phyloP scores from a whole-genome alignment of 2,888 invertebrate species.

The Polymixis flavicincta region DNA sequence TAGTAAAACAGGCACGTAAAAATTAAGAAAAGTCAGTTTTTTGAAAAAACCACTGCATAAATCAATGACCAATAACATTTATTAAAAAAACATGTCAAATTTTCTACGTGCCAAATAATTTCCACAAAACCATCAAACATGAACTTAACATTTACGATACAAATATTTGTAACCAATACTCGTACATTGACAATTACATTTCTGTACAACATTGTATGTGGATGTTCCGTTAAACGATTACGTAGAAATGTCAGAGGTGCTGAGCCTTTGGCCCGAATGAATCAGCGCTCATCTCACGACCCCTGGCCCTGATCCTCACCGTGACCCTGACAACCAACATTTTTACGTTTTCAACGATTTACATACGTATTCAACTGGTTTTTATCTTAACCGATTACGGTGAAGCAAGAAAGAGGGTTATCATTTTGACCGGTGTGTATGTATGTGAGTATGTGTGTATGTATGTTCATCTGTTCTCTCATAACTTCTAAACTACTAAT shows the following conservation, averaged over 20 bases:
- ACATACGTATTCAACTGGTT: conserved; percentile 44
- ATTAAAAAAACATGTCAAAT: not conserved
- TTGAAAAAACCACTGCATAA: too few species aligned
- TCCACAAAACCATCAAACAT: conserved; percentile 14
- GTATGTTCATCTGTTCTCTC: too few species aligned
- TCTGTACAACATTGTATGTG: conserved; percentile 57
- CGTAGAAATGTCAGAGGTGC: conserved; percentile 71
- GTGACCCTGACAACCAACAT: conserved; percentile 68
- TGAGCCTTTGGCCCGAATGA: conserved; percentile 74
- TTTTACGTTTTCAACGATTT: conserved; percentile 68
- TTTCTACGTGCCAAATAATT: conserved; percentile 23
- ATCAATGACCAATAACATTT: too few species aligned
- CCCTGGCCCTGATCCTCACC: conserved; percentile 73
- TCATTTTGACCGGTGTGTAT: too few species aligned
- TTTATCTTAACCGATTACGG: conserved; percentile 8
- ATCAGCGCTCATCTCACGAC: conserved; percentile 76
- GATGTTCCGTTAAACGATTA: conserved; percentile 66
- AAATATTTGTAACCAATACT: conserved; percentile 37
- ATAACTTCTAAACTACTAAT: too few species aligned
- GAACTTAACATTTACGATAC: conserved; percentile 15
- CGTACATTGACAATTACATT: conserved; percentile 55
- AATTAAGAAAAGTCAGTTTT: too few species aligned
- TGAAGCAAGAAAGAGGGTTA: too few species aligned
- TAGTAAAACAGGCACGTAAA: too few species aligned
- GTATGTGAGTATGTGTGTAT: too few species aligned